Percentiles rank a stretch among this genome's conserved stretches.
phyloP scores from a whole-genome alignment of 2,888 invertebrate genomes.

The Willowsia nigromaculata region DNA sequence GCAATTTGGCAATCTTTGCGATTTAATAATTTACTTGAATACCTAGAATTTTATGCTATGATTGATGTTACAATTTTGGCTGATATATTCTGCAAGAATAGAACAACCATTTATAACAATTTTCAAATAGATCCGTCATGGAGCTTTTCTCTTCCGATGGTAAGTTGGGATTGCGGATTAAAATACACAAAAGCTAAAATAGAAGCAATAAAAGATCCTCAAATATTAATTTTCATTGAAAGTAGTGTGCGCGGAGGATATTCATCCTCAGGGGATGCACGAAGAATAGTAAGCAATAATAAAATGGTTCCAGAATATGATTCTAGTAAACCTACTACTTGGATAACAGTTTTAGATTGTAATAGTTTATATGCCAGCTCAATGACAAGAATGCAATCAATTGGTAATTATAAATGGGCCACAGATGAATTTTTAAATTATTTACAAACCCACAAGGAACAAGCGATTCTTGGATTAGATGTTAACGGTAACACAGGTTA shows the following conservation, averaged over 20 bases:
- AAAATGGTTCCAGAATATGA: background rate
- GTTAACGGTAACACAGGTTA: background rate
- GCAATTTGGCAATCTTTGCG: background rate
- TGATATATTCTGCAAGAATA: background rate
- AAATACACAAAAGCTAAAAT: constrained; percentile 13
- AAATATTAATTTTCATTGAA: background rate
- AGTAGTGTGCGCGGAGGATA: background rate
- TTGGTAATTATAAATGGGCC: background rate
- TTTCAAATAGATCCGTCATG: constrained; percentile 4
- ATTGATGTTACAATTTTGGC: background rate
- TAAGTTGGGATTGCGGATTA: background rate
- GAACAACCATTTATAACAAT: background rate
- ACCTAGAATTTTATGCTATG: background rate
- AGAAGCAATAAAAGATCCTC: background rate
- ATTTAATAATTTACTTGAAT: background rate
- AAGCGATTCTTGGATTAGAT: background rate
- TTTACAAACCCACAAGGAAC: background rate
- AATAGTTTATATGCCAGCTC: background rate
- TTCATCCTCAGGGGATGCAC: background rate
- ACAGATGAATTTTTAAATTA: background rate
- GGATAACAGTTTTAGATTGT: background rate
- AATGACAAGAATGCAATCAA: background rate
- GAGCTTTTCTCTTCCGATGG: constrained; percentile 2
- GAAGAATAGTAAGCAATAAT: background rate
- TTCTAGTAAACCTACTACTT: background rate